Evolutionary conservation across 2,113 vertebrate genomes (phyloP), one percentile per base, ranked within the genome.

Genomic region (Lasiurus cinereus): DNA sequence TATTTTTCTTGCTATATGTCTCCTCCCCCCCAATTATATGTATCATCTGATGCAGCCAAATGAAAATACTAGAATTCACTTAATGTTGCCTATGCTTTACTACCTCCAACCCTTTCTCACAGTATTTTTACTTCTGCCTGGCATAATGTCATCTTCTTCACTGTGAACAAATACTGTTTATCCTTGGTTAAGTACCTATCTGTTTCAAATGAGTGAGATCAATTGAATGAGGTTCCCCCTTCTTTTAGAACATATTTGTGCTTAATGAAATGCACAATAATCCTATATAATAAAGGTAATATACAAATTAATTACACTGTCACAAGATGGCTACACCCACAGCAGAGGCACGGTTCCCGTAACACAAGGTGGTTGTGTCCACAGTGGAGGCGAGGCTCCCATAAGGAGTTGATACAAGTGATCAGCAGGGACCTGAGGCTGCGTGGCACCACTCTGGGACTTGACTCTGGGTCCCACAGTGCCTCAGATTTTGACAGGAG

Each of bases 221-320:
- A 66, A 74, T 36, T 72, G 14, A 91, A 36, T 84, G 36, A 22
- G 29, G 56, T 74, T 76, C 50, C n/a, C 36, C 27, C 21, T 67
- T 54, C 74, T 27, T 93, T 90, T 15, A 69, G 79, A 76, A 79
- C 46, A 62, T 78, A 11, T 79, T 83, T 79, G 18, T 86, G 43
- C 52, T 83, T 66, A 33, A 39, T 54, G 48, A 67, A 83, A 29
- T 67, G 1, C 39, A 48, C 66, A 54, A 1, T 94, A 33, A 21
- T 54, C 52, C 52, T 54, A 54, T 54, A 54, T 19, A 54, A 54
- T 54, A 54, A 54, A 54, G 5, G 52, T 54, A 21, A 54, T 21
- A 54, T 54, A 18, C 52, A 54, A 54, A 54, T 21, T 54, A 54
- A 54, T 54, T 16, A 54, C 0, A 0, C 52, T 19, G 52, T 54